A percentile compares a stretch with the other conserved stretches of the same genome.
phyloP scores from a whole-genome alignment of 2,797 vertebrate species.

The Mus caroli region DNA sequence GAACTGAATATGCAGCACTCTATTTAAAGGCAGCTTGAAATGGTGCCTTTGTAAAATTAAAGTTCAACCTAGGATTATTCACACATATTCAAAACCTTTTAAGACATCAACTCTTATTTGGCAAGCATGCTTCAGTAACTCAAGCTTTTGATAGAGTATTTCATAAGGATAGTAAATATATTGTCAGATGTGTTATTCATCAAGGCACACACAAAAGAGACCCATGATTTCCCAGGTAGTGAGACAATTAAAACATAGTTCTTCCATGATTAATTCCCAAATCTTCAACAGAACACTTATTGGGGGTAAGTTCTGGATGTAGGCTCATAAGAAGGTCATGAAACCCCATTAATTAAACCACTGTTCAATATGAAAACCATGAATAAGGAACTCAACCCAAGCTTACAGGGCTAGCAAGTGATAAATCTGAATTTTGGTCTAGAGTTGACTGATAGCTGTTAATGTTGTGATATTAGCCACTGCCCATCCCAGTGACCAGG shows the following conservation, averaged over 20 bases:
- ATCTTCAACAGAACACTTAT: background rate
- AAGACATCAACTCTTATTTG: background rate
- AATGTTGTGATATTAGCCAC: background rate
- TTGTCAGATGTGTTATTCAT: background rate
- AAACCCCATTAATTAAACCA: background rate
- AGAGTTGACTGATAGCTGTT: background rate
- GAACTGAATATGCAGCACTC: background rate
- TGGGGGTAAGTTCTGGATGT: background rate
- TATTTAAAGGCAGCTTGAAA: background rate
- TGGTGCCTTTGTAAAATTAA: conserved; percentile 19
- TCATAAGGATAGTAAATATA: background rate
- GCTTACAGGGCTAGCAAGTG: background rate
- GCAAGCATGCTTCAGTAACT: background rate
- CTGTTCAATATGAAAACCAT: background rate
- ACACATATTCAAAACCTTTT: background rate
- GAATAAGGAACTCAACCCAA: background rate
- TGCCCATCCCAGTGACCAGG: background rate
- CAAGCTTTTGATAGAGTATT: conserved; percentile 19
- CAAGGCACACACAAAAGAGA: background rate
- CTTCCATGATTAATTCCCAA: background rate
- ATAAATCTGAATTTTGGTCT: conserved; percentile 26
- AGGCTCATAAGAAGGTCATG: background rate
- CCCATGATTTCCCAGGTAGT: background rate
- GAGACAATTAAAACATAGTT: background rate
- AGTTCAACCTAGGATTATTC: background rate